Percentiles rank a stretch among this genome's conserved stretches.
These are phyloP conservation scores for Watsonalla binaria DNA, from an alignment of 2,888 invertebrate species.

Conservation along the genomic window DNA sequence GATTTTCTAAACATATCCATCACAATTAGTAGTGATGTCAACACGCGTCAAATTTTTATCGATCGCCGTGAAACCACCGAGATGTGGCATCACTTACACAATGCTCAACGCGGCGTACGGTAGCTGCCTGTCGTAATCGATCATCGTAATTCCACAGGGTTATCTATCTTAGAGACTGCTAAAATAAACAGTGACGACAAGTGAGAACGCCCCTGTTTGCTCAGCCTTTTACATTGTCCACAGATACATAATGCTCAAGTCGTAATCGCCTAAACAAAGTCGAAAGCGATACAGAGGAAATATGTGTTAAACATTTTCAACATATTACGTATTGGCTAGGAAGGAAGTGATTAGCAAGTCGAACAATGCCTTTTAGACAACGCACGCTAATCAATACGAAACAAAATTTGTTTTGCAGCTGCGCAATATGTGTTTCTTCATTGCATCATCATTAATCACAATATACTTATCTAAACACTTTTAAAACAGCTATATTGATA, in stretches of 20 bases:
- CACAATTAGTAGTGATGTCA: slow-evolving; percentile 58
- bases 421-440: slow-evolving; percentile 46
- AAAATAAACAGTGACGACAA: slow-evolving; percentile 58
- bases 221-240: slow-evolving; percentile 36
- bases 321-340: slow-evolving; percentile 24
- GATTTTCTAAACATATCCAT: slow-evolving; percentile 44
- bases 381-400: slow-evolving; percentile 56
- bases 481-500: slow-evolving; percentile 1
- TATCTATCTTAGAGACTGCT: slow-evolving; percentile 34
- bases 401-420: slow-evolving; percentile 39
- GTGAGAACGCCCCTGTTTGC: slow-evolving; percentile 54
- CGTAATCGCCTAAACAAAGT: slow-evolving; percentile 33
- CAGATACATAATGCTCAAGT: slow-evolving; percentile 33
- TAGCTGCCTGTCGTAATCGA: slow-evolving; percentile 58
- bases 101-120: slow-evolving; percentile 46
- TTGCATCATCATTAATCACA: slow-evolving; percentile 49
- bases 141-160: slow-evolving; percentile 52
- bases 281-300: slow-evolving; percentile 41
- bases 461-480: slow-evolving; percentile 8
- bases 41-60: slow-evolving; percentile 44
- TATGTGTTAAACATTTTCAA: slow-evolving; percentile 29
- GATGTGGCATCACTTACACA: slow-evolving; percentile 35
- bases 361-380: slow-evolving; percentile 47
- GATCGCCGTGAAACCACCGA: slow-evolving; percentile 40
- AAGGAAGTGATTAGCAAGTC: slow-evolving; percentile 39